Evolutionary conservation across 2,113 vertebrate species (phyloP).

Genomic region (Apeltes quadracus): DNA sequence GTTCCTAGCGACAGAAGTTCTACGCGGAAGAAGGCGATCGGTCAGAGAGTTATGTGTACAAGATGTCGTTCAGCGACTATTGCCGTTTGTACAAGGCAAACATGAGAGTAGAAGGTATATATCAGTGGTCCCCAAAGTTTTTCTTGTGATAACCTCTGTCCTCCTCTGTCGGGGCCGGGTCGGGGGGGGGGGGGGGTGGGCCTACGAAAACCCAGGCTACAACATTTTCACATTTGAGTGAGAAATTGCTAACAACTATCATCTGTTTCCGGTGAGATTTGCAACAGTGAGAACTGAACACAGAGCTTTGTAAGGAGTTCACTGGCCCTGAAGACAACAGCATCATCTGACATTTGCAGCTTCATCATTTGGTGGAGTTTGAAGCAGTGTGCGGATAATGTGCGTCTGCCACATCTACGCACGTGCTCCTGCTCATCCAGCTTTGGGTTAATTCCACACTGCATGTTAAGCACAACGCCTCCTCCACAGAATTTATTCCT

Average conservation of each 20-base stretch:
- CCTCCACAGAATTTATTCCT: conserved; percentile 27
- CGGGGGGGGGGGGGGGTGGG: too few relatives aligned
- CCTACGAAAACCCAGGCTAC: too few relatives aligned
- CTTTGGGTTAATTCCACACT: conserved; percentile 47
- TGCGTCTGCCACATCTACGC: conserved; percentile 32
- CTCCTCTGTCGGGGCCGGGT: too few relatives aligned
- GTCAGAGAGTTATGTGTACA: too few relatives aligned
- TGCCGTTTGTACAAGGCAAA: too few relatives aligned
- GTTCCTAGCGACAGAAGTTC: too few relatives aligned
- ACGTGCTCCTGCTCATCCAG: conserved; percentile 37
- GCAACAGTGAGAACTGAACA: background rate
- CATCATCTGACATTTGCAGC: conserved; percentile 60
- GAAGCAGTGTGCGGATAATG: conserved; percentile 47
- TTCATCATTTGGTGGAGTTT: conserved; percentile 38
- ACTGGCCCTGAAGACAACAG: conserved; percentile 31
- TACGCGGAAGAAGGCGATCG: too few relatives aligned
- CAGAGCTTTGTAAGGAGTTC: conserved; percentile 17
- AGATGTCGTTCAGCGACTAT: too few relatives aligned
- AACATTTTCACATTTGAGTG: background rate
- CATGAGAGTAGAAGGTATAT: too few relatives aligned
- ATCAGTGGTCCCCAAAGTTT: too few relatives aligned
- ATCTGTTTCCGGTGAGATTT: background rate
- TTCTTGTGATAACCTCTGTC: too few relatives aligned
- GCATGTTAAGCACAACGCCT: conserved; percentile 22
- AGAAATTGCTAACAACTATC: background rate